Base-by-base conservation (phyloP, 2,888 invertebrate species). In the Unio pictorum region DNA sequence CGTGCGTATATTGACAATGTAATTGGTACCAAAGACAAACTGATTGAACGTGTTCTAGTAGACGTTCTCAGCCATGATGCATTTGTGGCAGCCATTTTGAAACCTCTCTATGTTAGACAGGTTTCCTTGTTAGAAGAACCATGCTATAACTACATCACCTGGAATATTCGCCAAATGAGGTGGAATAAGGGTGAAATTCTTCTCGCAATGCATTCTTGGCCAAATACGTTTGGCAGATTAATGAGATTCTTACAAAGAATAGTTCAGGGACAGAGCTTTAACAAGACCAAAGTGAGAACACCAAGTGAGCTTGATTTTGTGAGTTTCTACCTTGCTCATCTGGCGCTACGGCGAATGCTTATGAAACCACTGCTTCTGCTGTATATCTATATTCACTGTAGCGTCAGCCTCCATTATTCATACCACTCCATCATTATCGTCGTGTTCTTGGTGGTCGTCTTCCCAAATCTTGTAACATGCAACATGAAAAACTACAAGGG, bases 41-140 rank as follows among this genome's bases (percentile, higher is more conserved):
- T 80, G 20, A 84, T 87, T 34, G 87, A 87, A 69, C 73, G 82
- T 55, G 84, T 86, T 4, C 87, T 86, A 2, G 80, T 86, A 45
- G 85, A 87, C 72, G 86, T 86, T 8, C 76, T 87, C 5, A 87
- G 87, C 66, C 87, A 87, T 66, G 87, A 86, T 67, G 86, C 87
- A 11, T 87, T 85, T 71, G 87, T 86, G 61, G 86, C 86, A 20
- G 85, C 86, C 1, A 72, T 86, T 2, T 68, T 86, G 58, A 74
- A 81, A 28, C 86, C 87, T 0, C 71, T 83, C 11, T 86, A 84
- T 69, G 85, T 83, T 8, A 79, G 84, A 5, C 83, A 84, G 28
- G 78, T 81, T 1, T 80, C 72, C 65, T 66, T 87, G 8, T 69
- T 82, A 57, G 86, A 87, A 66, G 83, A 84, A 2, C 87, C 87